Evolutionary conservation across 2,888 invertebrate genomes (phyloP).

Genomic region (Ptilodon capucinus): DNA sequence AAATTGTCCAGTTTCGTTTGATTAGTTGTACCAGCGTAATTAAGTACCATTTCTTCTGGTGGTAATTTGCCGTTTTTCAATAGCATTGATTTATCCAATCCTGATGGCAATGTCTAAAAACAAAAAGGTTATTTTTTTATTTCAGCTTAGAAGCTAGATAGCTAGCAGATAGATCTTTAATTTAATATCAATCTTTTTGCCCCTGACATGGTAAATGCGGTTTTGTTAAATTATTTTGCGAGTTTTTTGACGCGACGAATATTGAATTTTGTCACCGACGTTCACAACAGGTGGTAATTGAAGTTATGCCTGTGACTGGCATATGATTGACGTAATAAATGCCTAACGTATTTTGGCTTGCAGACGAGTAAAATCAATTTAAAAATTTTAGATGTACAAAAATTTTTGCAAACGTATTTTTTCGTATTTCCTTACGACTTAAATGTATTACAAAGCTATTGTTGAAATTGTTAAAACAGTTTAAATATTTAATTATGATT

Average conservation of each 20-base stretch:
- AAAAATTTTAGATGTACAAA: no score
- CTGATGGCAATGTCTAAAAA: conserved; percentile 65
- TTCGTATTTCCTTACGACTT: no score
- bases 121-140: no score
- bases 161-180: background rate
- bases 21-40: conserved; percentile 40
- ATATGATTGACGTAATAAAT: conserved; percentile 17
- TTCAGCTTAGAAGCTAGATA: no score
- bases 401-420: no score
- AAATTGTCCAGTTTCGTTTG: conserved; percentile 48
- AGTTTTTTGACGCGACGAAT: background rate
- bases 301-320: conserved; percentile 13
- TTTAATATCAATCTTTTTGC: background rate
- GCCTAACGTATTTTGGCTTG: conserved; percentile 4
- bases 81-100: conserved; percentile 66
- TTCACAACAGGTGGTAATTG: conserved; percentile 21
- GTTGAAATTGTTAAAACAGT: no score
- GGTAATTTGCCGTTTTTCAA: conserved; percentile 73
- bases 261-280: conserved; percentile 7
- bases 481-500: no score
- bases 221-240: background rate
- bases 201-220: background rate
- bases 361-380: background rate
- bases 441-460: no score
- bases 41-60: conserved; percentile 61